Conservation (phyloP, 2,888 invertebrate genomes). For the Uropetala carovei region DNA sequence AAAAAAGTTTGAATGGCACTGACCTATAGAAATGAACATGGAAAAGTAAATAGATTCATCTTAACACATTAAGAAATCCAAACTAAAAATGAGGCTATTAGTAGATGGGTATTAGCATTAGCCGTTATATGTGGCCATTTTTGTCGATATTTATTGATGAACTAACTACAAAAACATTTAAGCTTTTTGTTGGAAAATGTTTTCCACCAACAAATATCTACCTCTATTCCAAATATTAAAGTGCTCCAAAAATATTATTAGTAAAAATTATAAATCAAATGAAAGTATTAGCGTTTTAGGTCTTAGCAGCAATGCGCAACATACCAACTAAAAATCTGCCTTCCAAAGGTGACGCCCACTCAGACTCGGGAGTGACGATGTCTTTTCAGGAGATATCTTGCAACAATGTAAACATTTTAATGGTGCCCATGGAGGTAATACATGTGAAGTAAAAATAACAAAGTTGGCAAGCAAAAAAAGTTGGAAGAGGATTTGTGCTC, state of each 20-base stretch:
- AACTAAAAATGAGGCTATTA: too few species aligned
- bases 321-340: constrained; percentile 62
- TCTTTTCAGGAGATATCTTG: constrained; percentile 62
- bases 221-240: not conserved
- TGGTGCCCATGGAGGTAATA: constrained; percentile 61
- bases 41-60: too few species aligned
- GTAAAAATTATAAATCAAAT: not conserved
- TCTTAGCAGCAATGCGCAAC: constrained; percentile 53
- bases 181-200: too few species aligned
- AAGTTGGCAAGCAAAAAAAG: constrained; percentile 62
- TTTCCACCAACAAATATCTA: too few species aligned
- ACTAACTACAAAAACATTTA: too few species aligned
- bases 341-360: constrained; percentile 48
- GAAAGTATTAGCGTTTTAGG: constrained; percentile 15
- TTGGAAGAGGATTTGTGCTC: constrained; percentile 4
- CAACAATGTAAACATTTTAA: constrained; percentile 58
- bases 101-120: too few species aligned
- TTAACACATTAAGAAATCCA: too few species aligned
- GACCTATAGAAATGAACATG: too few species aligned
- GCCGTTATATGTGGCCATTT: too few species aligned
- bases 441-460: constrained; percentile 63
- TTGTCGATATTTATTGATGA: too few species aligned
- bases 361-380: constrained; percentile 57
- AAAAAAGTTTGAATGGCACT: too few species aligned
- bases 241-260: not conserved